These are phyloP conservation scores for Macroteleia sp. DNA, from an alignment of 2,888 invertebrate genomes.

Conservation along the genomic window DNA sequence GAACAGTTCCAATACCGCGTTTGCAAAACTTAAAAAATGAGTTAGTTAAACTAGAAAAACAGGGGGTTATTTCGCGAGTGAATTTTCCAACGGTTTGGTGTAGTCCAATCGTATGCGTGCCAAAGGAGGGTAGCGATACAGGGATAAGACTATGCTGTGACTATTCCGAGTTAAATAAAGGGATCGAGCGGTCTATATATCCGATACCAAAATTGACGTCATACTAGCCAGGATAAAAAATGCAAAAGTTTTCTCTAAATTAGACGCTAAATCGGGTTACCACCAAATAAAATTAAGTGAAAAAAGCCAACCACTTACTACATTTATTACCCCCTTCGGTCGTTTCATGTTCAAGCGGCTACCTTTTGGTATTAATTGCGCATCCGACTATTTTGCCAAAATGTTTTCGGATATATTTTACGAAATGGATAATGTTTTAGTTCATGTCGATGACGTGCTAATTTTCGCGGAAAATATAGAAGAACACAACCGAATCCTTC, in stretches of 20 bases:
- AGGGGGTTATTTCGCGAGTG: too few species aligned
- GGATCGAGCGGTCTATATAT: constrained; percentile 29
- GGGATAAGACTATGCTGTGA: too few species aligned
- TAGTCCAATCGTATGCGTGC: too few species aligned
- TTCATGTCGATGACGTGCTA: constrained; percentile 52
- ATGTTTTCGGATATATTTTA: constrained; percentile 37
- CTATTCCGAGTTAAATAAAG: too few species aligned
- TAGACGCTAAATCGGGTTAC: constrained; percentile 63
- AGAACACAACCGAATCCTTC: background rate
- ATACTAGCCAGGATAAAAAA: constrained; percentile 60
- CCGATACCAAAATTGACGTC: constrained; percentile 69
- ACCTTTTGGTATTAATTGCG: constrained; percentile 65
- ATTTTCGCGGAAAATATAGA: background rate
- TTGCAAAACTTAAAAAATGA: background rate
- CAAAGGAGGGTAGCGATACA: too few species aligned
- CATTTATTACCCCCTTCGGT: background rate
- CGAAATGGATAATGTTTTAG: constrained; percentile 33
- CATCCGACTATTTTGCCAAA: constrained; percentile 49
- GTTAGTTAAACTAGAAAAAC: too few species aligned
- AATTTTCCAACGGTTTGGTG: too few species aligned
- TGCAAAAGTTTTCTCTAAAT: constrained; percentile 64
- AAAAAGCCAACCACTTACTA: background rate
- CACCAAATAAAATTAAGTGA: background rate
- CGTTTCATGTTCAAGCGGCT: constrained; percentile 38
- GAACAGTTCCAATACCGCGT: background rate